These are phyloP conservation scores for Danio aesculapii DNA, from an alignment of 2,797 vertebrate genomes.

Conservation along the genomic window DNA sequence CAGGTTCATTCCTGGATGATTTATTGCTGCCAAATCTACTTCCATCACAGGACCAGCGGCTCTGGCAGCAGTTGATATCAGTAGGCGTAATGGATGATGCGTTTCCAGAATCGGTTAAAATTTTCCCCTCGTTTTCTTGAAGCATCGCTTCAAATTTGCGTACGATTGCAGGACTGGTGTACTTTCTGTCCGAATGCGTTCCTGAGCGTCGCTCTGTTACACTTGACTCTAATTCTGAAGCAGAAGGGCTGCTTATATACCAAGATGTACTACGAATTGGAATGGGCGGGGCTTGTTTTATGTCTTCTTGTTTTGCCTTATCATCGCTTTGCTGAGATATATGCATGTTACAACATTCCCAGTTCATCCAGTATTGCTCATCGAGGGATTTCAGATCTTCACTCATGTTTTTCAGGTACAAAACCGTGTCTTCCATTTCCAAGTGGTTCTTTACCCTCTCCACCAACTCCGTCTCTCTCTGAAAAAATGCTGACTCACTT, in stretches of 20 bases:
- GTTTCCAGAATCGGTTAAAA: conserved; percentile 70
- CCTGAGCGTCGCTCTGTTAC: conserved; percentile 74
- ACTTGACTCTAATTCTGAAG: conserved; percentile 74
- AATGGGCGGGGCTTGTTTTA: conserved; percentile 80
- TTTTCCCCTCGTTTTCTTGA: conserved; percentile 81
- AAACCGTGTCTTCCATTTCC: conserved; percentile 69
- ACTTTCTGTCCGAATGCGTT: conserved; percentile 71
- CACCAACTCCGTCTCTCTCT: conserved; percentile 71
- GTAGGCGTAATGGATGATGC: conserved; percentile 69
- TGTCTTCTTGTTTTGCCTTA: conserved; percentile 66
- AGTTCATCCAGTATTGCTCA: conserved; percentile 79
- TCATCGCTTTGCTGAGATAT: conserved; percentile 61
- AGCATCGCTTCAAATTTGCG: conserved; percentile 78
- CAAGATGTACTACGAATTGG: conserved; percentile 91
- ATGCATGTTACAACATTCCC: conserved; percentile 63
- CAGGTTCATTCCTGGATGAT: conserved; percentile 70
- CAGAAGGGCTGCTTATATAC: conserved; percentile 78
- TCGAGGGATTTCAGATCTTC: conserved; percentile 77
- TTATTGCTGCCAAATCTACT: conserved; percentile 77
- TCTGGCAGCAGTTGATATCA: conserved; percentile 81
- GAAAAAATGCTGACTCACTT: conserved; percentile 69
- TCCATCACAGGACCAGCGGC: conserved; percentile 82
- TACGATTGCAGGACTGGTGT: conserved; percentile 75
- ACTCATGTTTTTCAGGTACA: conserved; percentile 74
- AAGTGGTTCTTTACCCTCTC: conserved; percentile 65